Evolutionary conservation across 2,888 invertebrate species (phyloP).

Genomic region (Adelphocoris suturalis): DNA sequence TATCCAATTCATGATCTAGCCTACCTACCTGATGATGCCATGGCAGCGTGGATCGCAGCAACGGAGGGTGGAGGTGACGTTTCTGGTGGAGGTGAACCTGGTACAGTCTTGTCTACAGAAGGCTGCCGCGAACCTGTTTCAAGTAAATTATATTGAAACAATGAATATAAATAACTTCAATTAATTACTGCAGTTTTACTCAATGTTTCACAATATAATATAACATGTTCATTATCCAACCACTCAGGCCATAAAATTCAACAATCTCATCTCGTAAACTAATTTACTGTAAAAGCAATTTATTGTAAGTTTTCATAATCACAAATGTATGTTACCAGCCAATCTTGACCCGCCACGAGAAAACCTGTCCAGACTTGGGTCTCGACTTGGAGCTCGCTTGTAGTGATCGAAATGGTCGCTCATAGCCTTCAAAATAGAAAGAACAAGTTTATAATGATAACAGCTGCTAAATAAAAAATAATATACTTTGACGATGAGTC

Average conservation of each 20-base stretch:
- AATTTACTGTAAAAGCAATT: no score
- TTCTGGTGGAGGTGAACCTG: constrained; percentile 77
- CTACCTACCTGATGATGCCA: constrained; percentile 63
- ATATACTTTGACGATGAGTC: no score
- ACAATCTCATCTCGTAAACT: no score
- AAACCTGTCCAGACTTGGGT: constrained; percentile 91
- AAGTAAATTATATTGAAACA: no score
- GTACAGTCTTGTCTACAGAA: constrained; percentile 84
- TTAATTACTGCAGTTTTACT: no score
- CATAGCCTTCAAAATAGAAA: constrained; percentile 82
- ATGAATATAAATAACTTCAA: no score
- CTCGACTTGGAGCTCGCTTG: constrained; percentile 92
- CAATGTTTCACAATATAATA: no score
- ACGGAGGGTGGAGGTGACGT: constrained; percentile 77
- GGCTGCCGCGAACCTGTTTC: constrained; percentile 85
- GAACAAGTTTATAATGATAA: neutral
- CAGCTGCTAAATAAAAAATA: no score
- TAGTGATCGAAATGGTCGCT: constrained; percentile 97
- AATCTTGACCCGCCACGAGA: constrained; percentile 69
- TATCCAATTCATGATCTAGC: no score
- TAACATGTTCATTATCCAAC: no score
- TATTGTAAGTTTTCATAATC: no score
- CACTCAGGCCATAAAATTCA: no score
- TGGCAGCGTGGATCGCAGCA: constrained; percentile 78
- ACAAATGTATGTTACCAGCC: constrained; percentile 77